These are phyloP conservation scores for Drosophila siamana DNA, from an alignment of 2,888 invertebrate species.

Conservation along the genomic window DNA sequence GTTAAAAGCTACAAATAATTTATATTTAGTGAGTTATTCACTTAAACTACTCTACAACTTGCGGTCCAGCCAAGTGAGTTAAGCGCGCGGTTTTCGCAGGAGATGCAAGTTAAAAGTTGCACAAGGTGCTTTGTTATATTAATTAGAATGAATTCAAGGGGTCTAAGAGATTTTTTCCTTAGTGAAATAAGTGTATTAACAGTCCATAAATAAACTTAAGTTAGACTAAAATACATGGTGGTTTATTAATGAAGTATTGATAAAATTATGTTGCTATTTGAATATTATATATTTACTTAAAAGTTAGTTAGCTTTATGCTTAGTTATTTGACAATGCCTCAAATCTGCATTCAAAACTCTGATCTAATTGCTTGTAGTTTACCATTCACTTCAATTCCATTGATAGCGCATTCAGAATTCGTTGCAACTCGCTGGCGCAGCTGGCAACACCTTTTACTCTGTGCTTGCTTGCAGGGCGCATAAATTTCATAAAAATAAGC, in stretches of 20 bases:
- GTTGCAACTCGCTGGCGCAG: background rate
- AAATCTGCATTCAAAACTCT: too few relatives aligned
- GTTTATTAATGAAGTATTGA: too few relatives aligned
- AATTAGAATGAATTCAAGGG: background rate
- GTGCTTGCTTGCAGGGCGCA: slow-evolving; percentile 38
- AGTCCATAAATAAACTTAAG: too few relatives aligned
- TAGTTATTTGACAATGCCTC: too few relatives aligned
- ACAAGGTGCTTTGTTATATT: background rate
- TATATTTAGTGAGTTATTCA: slow-evolving; percentile 7
- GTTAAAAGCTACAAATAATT: slow-evolving; percentile 34
- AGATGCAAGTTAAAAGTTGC: background rate
- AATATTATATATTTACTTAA: too few relatives aligned
- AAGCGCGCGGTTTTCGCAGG: background rate
- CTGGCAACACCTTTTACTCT: slow-evolving; percentile 38
- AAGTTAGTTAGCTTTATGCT: too few relatives aligned
- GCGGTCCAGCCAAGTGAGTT: slow-evolving; percentile 8
- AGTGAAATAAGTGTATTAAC: too few relatives aligned
- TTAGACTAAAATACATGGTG: too few relatives aligned
- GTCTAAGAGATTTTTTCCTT: background rate
- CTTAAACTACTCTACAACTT: slow-evolving; percentile 16
- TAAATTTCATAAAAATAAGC: slow-evolving; percentile 49
- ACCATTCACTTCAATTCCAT: background rate
- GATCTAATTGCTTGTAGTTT: background rate
- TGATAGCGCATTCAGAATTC: slow-evolving; percentile 33
- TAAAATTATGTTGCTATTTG: too few relatives aligned